These are phyloP conservation scores for Rhincodon typus DNA, from an alignment of 2,797 vertebrate genomes.

Conservation along the genomic window DNA sequence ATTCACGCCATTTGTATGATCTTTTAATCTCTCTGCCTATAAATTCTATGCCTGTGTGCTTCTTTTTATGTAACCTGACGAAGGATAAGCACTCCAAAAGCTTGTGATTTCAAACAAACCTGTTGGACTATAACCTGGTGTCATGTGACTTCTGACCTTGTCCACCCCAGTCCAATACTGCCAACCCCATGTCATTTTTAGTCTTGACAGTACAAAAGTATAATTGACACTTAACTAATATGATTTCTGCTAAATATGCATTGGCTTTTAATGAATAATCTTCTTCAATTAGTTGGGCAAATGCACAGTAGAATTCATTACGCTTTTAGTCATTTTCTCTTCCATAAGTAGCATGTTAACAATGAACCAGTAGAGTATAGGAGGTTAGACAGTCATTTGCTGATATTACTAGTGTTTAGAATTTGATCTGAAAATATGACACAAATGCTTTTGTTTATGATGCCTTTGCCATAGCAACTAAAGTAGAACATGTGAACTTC, in stretches of 20 bases:
- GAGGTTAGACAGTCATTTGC: not conserved
- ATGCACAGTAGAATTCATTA: not conserved
- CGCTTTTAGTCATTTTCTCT: not conserved
- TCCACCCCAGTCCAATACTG: no score
- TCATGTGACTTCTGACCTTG: no score
- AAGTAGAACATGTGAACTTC: not conserved
- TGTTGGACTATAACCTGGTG: no score
- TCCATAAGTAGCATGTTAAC: not conserved
- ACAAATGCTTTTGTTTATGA: conserved; percentile 1
- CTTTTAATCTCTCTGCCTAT: no score
- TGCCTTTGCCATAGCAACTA: not conserved
- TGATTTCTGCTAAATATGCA: not conserved
- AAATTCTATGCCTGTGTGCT: no score
- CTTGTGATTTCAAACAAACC: no score
- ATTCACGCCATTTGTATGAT: no score
- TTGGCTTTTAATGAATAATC: not conserved
- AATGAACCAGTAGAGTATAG: not conserved
- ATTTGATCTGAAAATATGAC: conserved; percentile 8
- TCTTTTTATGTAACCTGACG: no score
- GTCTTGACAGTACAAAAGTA: not conserved
- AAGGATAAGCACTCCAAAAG: no score
- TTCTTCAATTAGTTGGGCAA: not conserved
- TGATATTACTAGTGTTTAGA: not conserved
- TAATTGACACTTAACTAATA: not conserved
- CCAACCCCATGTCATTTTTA: no score